phyloP scores from a whole-genome alignment of 1,140 invertebrate species.

The Diploscapter pachys region DNA sequence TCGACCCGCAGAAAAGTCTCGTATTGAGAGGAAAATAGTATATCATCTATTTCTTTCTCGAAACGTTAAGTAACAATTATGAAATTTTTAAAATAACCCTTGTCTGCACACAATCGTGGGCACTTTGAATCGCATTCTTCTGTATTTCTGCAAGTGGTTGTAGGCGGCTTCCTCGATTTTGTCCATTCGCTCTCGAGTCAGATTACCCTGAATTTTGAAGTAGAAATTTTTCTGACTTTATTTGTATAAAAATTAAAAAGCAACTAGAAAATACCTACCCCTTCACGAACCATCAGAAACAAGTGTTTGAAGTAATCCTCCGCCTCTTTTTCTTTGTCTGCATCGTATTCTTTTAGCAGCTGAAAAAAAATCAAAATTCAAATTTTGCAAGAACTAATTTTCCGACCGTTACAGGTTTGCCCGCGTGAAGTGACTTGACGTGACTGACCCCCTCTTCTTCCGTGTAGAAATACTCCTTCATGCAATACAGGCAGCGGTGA shows the following conservation, averaged over 20 bases:
- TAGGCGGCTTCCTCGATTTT: constrained; percentile 9
- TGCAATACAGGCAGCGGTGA: constrained; percentile 10
- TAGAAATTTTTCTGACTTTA: too few relatives aligned
- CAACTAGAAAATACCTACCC: constrained; percentile 3
- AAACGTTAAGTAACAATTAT: too few relatives aligned
- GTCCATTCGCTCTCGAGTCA: constrained; percentile 3
- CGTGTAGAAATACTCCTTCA: constrained; percentile 16
- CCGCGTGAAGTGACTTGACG: constrained; percentile 6
- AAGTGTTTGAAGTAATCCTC: background rate
- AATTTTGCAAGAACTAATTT: background rate
- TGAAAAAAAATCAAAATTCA: background rate
- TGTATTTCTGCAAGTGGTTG: constrained; percentile 14
- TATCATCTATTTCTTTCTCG: too few relatives aligned
- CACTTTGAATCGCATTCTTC: constrained; percentile 14
- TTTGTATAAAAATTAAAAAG: background rate
- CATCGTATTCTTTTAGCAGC: constrained; percentile 5
- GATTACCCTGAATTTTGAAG: background rate
- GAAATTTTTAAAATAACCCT: background rate
- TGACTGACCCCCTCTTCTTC: constrained; percentile 9
- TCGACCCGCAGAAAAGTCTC: too few relatives aligned
- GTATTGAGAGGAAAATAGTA: too few relatives aligned
- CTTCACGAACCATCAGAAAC: constrained; percentile 13
- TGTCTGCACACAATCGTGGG: constrained; percentile 13
- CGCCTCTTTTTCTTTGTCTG: constrained; percentile 5
- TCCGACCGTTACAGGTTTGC: constrained; percentile 7